phyloP scores from a whole-genome alignment of 2,113 vertebrate genomes.

The Myiozetetes cayanensis region DNA sequence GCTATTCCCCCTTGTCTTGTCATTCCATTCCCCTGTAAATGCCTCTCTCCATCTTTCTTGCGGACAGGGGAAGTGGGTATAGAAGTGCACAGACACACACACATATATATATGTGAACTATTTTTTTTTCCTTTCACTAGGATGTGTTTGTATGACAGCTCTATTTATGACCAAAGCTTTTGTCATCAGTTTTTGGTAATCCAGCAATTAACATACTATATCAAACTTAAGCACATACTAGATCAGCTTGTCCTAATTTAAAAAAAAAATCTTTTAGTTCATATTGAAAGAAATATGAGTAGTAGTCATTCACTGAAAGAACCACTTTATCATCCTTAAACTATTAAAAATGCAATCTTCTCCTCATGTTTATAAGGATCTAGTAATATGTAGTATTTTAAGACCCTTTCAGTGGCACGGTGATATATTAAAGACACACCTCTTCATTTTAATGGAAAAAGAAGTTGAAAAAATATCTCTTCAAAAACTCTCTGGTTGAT shows the following conservation, averaged over 20 bases:
- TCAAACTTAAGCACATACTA: background rate
- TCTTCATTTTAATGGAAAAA: background rate
- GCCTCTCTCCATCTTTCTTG: background rate
- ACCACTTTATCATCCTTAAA: slow-evolving; percentile 1
- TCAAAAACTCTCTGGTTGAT: background rate
- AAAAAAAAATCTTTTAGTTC: background rate
- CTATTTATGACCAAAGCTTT: background rate
- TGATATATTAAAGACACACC: background rate
- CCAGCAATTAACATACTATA: background rate
- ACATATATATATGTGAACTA: fast-evolving
- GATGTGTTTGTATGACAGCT: background rate
- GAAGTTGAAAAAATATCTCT: background rate
- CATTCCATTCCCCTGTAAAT: background rate
- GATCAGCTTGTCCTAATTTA: background rate
- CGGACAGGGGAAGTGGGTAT: background rate
- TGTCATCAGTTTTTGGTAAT: background rate
- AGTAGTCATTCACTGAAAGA: background rate
- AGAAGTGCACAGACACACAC: background rate
- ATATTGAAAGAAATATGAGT: slow-evolving; percentile 2
- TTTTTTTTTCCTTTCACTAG: background rate
- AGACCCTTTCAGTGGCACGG: background rate
- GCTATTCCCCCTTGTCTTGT: background rate
- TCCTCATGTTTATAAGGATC: background rate
- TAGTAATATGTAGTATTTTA: background rate
- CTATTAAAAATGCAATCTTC: background rate